Evolutionary conservation across 2,888 invertebrate species (phyloP), one percentile per base, ranked within the genome.

Genomic region (Eilema griseolum): DNA sequence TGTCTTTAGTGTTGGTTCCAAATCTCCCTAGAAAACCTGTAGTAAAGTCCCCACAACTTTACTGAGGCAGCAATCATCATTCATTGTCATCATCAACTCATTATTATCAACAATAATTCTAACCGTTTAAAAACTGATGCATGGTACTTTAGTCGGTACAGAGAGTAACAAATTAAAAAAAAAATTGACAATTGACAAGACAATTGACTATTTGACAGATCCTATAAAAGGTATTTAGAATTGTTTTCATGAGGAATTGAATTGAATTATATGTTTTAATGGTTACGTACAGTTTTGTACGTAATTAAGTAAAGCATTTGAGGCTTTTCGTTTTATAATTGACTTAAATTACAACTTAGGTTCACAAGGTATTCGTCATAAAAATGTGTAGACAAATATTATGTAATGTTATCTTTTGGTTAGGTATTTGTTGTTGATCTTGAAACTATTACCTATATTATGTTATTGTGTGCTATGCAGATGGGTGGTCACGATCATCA

Each of bases 401-500:
- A 89, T 87, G 82, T 87, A 88, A 88, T 82, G 67, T 8, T 14
- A 56, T 71, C 52, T 31, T 16, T 61, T 31, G 88, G 89, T 88
- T 88, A 87, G 57, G 72, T 76, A 80, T 67, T 74, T 83, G 77
- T 81, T 79, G 57, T 76, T 71, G 20, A 10, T 23, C 12, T 37
- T 12, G 20, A 60, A 56, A 12, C 10, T 23, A 57, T 37, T 59
- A 26, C 20, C 3, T 63, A n/a, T n/a, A n/a, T n/a, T n/a, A n/a
- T 37, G 12, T 37, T 37, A 33, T 64, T 78, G 16, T 67, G 64
- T 66, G 37, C 72, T 41, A 16, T 71, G 81, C 84, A 75, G 59
- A 93, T 94, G 94, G 93, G 92, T 68, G 33, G 89, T 75, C 78
- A 79, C 41, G 81, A 24, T 3, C 96, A 24, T 3, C 96, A 95